Conservation (phyloP, 2,113 vertebrate species). For the Condylura cristata region DNA sequence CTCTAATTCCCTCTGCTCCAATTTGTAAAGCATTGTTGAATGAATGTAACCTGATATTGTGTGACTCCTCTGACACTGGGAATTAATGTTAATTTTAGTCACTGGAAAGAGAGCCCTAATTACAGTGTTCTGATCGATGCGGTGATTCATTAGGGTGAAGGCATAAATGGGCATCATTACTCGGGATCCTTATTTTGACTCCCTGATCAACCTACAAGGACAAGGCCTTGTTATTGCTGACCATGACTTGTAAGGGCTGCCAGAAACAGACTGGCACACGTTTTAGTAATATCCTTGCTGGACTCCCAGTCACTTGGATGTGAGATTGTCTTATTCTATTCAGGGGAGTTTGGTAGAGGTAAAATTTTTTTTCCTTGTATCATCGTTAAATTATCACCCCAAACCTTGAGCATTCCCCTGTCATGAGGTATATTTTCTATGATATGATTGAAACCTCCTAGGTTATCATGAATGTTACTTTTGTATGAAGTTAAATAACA, state of each 20-base stretch:
- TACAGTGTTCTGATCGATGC: background rate
- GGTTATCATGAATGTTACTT: background rate
- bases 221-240: background rate
- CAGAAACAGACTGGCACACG: background rate
- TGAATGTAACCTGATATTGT: background rate
- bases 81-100: background rate
- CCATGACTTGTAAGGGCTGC: background rate
- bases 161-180: background rate
- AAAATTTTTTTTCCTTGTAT: background rate
- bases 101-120: background rate
- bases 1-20: background rate
- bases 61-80: background rate
- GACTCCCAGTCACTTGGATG: too few relatives aligned
- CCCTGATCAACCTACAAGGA: background rate
- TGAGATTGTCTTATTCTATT: background rate
- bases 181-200: background rate
- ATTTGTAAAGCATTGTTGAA: background rate
- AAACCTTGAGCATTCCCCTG: background rate
- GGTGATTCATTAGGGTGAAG: background rate
- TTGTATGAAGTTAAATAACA: background rate
- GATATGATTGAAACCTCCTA: background rate
- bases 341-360: background rate
- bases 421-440: background rate
- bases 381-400: background rate
- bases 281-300: background rate